Evolutionary conservation across 2,888 invertebrate species (phyloP).

Genomic region (Ariolimax columbianus): DNA sequence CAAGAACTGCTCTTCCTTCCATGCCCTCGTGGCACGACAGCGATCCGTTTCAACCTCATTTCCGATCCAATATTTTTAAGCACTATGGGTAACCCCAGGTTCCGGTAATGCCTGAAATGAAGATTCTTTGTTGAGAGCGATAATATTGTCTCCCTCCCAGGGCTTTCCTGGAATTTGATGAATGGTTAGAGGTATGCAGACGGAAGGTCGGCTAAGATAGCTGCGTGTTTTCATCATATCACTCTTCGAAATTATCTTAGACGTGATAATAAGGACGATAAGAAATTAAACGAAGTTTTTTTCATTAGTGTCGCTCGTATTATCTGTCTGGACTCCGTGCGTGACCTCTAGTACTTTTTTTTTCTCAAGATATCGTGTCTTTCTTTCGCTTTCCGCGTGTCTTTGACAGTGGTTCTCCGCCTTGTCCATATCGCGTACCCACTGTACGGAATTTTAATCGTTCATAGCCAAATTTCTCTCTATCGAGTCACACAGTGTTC

Average conservation of each 20-base stretch:
- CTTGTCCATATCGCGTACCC: no score
- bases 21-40: neutral
- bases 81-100: slow-evolving; percentile 26
- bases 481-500: no score
- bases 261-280: neutral
- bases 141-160: slow-evolving; percentile 9
- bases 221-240: neutral
- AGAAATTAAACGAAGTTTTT: neutral
- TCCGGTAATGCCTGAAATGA: slow-evolving; percentile 35
- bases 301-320: no score
- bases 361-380: no score
- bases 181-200: neutral
- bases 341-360: no score
- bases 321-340: no score
- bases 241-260: neutral
- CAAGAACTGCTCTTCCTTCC: no score
- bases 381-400: no score
- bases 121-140: slow-evolving; percentile 23
- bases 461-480: no score
- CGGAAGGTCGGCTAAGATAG: neutral
- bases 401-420: no score
- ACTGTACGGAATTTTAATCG: no score
- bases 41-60: slow-evolving; percentile 36
- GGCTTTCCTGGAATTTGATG: neutral
- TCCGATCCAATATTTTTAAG: slow-evolving; percentile 37